Evolutionary conservation across 1,140 invertebrate genomes (phyloP).

Genomic region (Diorhabda elongata): DNA sequence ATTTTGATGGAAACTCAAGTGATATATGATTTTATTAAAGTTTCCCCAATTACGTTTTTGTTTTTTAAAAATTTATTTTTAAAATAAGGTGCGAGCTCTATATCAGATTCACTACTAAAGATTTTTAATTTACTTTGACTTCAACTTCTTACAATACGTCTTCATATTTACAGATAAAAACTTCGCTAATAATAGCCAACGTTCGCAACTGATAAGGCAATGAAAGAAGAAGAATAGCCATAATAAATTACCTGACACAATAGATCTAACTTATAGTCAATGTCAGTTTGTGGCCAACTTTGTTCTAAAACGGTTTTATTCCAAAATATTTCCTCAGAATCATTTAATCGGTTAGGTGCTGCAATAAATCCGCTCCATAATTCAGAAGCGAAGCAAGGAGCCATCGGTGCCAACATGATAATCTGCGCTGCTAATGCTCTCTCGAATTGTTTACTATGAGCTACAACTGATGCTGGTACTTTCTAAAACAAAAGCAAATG

Average conservation of each 20-base stretch:
- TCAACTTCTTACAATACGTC: too few species aligned
- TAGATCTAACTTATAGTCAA: conserved; percentile 64
- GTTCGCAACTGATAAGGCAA: too few species aligned
- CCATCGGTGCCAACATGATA: conserved; percentile 80
- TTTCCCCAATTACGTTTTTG: too few species aligned
- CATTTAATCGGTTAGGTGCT: conserved; percentile 54
- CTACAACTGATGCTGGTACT: conserved; percentile 56
- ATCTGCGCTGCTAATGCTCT: conserved; percentile 70
- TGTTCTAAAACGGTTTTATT: conserved; percentile 64
- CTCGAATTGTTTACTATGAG: conserved; percentile 72
- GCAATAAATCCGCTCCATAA: conserved; percentile 76
- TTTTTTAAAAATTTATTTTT: too few species aligned
- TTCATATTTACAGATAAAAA: too few species aligned
- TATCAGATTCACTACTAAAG: too few species aligned
- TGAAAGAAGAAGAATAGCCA: not conserved
- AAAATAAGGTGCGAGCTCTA: too few species aligned
- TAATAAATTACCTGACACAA: conserved; percentile 55
- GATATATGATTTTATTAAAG: too few species aligned
- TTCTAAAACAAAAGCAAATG: conserved; percentile 42
- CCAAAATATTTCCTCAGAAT: conserved; percentile 57
- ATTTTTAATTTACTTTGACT: too few species aligned
- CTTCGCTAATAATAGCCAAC: too few species aligned
- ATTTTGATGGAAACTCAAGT: too few species aligned
- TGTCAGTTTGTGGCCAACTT: conserved; percentile 78
- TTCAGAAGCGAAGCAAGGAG: conserved; percentile 86